Base-by-base conservation (phyloP, 1,140 invertebrate species). In the Akabosia matsudoensis region DNA sequence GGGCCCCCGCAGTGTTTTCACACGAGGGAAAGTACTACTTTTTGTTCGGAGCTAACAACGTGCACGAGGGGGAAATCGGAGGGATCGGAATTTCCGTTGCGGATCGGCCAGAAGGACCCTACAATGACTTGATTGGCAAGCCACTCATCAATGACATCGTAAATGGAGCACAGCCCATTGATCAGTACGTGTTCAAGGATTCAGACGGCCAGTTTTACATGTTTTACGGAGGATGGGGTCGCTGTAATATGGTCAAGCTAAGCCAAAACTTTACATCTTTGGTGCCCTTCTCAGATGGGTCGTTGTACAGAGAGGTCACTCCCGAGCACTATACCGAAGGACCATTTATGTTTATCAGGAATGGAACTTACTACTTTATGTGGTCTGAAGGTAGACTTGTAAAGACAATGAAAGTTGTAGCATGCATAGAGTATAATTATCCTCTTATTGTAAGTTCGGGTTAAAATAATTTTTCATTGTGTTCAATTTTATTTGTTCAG, bases 301-400 rank as follows among this genome's bases (percentile, higher is more conserved):
- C 67, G 0, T 33, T 78, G 10, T 78, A 73, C 52, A 78, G 75
- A 30, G 77, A 78, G 37, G 77, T 78, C 16, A 78, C 77, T 2
- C 77, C 77, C 0, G 18, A 28, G 26, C 70, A 33, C 4, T 78
- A 78, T 33, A 28, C 28, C 1, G 77, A 78, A 70, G 77, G 77
- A 0, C 77, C 77, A 0, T 78, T 73, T 30, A 78, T 78, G 77
- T 78, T 78, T 24, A 31, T 56, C 14, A 34, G 74, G n/a, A 75
- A 78, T 33, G 77, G 52, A 0, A 75, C 34, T 18, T 78, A 78
- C 26, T 78, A 78, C 28, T 78, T 78, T 33, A 78, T 78, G 77
- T 78, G 74, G 74, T 75, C 73, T 0, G 77, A 78, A 67, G 77
- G 54, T 56, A 45, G 7, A 18, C 37, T 7, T 22, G 24, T 56